Evolutionary conservation across 64 coral and sea anemone genomes (phyloP).

Genomic region (Astreopora myriophthalma): DNA sequence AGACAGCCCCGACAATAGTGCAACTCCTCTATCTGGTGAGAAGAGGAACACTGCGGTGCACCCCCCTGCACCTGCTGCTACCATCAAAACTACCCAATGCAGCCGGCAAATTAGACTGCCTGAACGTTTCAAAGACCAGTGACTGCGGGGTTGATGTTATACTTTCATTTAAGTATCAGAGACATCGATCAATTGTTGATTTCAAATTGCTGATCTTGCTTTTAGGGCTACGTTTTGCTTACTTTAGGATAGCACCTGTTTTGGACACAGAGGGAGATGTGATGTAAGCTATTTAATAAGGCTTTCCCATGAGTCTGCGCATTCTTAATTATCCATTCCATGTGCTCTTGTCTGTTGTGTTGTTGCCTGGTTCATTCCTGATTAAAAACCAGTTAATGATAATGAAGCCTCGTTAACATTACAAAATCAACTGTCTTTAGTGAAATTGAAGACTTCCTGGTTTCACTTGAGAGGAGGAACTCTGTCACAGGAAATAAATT

Average conservation of each 20-base stretch:
- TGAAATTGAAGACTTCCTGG: constrained; percentile 61
- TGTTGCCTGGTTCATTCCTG: no score
- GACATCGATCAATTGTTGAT: not conserved
- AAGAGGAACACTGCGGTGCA: no score
- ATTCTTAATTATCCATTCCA: no score
- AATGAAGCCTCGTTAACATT: no score
- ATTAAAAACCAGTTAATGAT: no score
- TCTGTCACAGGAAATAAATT: not conserved
- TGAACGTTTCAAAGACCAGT: not conserved
- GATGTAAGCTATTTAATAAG: no score
- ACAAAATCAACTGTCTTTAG: constrained; percentile 20
- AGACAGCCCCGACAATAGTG: not conserved
- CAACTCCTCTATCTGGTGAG: not conserved
- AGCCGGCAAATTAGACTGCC: not conserved
- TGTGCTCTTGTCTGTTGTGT: no score
- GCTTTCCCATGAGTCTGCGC: no score
- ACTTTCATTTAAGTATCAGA: not conserved
- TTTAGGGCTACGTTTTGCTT: no score
- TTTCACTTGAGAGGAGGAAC: constrained; percentile 20
- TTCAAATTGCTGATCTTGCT: no score
- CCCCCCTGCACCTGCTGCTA: not conserved
- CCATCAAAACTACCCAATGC: not conserved
- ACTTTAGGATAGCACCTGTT: no score
- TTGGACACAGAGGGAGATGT: no score
- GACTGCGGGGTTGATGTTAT: not conserved